phyloP scores from a whole-genome alignment of 1,140 invertebrate species.

The Pseudomyrmex cubaensis region DNA sequence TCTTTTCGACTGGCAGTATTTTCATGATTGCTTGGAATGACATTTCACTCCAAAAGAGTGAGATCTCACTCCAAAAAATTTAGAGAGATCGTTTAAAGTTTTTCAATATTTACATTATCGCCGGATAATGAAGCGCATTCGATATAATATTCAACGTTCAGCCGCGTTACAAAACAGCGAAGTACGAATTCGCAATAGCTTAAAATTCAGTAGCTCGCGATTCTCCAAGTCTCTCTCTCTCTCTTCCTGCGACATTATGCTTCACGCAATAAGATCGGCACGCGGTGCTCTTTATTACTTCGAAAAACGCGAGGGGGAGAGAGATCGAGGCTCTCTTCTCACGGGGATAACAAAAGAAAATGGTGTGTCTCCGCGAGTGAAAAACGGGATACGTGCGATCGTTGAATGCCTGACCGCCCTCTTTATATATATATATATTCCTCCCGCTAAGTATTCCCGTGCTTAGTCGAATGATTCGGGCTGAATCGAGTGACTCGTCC shows the following conservation, averaged over 20 bases:
- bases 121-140: no score
- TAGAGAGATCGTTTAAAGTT: no score
- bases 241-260: no score
- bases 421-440: conserved; percentile 55
- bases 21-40: no score
- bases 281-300: conserved; percentile 58
- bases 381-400: conserved; percentile 50
- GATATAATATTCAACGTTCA: background rate
- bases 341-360: conserved; percentile 63
- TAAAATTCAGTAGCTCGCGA: no score
- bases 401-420: conserved; percentile 61
- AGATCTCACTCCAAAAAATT: no score
- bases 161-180: no score
- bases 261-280: conserved; percentile 53
- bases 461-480: conserved; percentile 67
- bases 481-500: conserved; percentile 64
- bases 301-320: conserved; percentile 32
- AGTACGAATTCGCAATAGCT: no score
- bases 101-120: no score
- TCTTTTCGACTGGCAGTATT: no score
- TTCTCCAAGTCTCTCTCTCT: background rate
- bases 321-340: conserved; percentile 37
- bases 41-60: no score
- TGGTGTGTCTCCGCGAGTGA: conserved; percentile 36
- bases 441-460: conserved; percentile 62